Conservation (phyloP, 1,140 invertebrate genomes). For the Metaphire vulgaris region DNA sequence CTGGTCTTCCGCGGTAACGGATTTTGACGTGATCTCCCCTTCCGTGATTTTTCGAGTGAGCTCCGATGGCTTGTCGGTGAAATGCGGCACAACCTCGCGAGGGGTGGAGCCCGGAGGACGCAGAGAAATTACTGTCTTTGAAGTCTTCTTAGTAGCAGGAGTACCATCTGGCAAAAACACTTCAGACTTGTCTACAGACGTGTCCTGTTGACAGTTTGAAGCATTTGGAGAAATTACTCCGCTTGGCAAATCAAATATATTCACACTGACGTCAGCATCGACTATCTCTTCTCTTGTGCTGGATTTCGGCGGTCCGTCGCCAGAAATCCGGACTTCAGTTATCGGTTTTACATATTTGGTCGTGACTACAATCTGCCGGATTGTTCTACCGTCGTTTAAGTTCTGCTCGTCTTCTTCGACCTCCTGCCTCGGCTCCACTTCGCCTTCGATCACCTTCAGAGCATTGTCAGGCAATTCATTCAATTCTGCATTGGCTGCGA, state of each 20-base stretch:
- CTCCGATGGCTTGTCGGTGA: neutral
- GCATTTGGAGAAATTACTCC: neutral
- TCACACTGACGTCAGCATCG: neutral
- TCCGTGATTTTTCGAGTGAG: neutral
- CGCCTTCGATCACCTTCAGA: neutral
- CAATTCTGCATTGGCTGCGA: neutral
- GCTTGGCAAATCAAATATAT: neutral
- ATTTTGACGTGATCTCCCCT: slow-evolving; percentile 7
- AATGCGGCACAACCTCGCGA: neutral
- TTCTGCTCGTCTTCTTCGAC: neutral
- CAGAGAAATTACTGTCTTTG: neutral
- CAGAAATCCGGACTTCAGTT: neutral
- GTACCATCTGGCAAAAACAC: neutral
- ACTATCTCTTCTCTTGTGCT: neutral
- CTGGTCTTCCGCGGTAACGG: neutral
- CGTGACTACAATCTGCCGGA: neutral
- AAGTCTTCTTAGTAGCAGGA: neutral
- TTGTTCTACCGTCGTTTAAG: neutral
- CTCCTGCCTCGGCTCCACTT: neutral
- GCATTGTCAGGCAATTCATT: neutral
- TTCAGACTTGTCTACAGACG: neutral
- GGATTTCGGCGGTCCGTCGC: neutral
- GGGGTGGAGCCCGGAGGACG: neutral
- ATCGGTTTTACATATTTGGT: neutral
- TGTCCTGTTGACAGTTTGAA: neutral